A percentile compares a stretch with the other conserved stretches of the same genome.
These are phyloP conservation scores for Corythornis vintsioides DNA, from an alignment of 2,113 vertebrate species.

Conservation along the genomic window DNA sequence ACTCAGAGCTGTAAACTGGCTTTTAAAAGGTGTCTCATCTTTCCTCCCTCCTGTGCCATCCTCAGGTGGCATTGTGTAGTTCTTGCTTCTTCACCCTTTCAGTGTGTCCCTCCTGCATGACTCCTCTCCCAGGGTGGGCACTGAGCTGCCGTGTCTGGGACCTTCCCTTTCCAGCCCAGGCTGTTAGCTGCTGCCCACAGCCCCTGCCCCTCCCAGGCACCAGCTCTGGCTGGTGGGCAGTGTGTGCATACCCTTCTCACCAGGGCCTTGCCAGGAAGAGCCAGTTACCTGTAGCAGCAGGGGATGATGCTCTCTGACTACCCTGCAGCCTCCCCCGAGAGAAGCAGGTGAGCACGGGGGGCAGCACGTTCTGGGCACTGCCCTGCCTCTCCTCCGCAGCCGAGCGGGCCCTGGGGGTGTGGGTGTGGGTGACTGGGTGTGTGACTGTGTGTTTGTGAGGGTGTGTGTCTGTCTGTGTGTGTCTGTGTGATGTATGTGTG, in stretches of 20 bases:
- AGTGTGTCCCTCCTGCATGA: rapidly evolving
- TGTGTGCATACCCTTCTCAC: rapidly evolving
- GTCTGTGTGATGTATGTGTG: too few species aligned
- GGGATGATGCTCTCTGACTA: background rate
- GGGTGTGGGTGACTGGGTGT: too few species aligned
- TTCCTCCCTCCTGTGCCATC: background rate
- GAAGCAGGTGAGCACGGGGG: background rate
- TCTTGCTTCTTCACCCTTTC: background rate
- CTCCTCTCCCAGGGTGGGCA: background rate
- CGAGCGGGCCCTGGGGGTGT: too few species aligned
- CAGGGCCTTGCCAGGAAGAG: background rate
- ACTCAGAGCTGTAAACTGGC: background rate
- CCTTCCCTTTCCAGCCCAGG: background rate
- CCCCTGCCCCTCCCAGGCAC: background rate
- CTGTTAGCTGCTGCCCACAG: background rate
- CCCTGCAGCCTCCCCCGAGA: background rate
- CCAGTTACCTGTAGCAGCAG: background rate
- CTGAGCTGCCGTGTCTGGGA: background rate
- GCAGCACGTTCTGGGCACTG: too few species aligned
- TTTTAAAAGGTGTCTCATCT: background rate
- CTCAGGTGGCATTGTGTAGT: background rate
- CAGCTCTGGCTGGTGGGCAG: background rate
- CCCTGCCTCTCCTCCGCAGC: too few species aligned
- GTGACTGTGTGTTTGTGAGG: too few species aligned
- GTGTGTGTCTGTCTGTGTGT: too few species aligned